Evolutionary conservation across 2,797 vertebrate genomes (phyloP), one percentile per base, ranked within the genome.

Genomic region (Protonibea diacanthus): DNA sequence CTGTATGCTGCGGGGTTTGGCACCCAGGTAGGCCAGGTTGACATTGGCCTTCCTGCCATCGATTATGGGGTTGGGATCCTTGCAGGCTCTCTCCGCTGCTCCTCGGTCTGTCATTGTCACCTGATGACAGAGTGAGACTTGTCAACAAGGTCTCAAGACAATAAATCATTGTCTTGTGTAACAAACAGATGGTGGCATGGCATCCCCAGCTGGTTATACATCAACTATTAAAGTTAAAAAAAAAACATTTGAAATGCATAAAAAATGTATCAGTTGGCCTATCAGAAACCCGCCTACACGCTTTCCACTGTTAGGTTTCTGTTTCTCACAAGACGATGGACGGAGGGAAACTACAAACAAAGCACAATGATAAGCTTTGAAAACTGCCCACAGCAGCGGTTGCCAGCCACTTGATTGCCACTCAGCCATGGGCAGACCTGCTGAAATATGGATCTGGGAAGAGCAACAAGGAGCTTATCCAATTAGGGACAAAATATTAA

Each of bases 11-110:
- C 97, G 95, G 1, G 98, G 98, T 90, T 99, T 99, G 84, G 98
- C 98, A 8, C 98, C 98, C 89, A 99, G 93, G 91, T 99, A 99
- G 0, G 98, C 98, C 89, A 99, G 93, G 95, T 99, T 99, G 85
- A 99, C 98, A 0, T 99, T 99, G 45, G 98, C 98, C 90, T 99
- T 99, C 81, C 98, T 96, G 82, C 98, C 98, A 11, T 99, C 98
- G 1, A 99, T 99, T 88, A 98, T 98, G 83, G 98, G 98, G 84
- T 99, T 99, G 2, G 98, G 98, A 88, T 99, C 98, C 92, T 99
- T 99, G 90, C 98, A 99, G 1, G 98, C 98, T 68, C 97, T 90
- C 62, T 99, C 98, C 0, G 98, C 98, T 0, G 98, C 96, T 1
- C 95, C 95, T 75, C 97, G 92, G 89, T 99, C 97, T 0, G 96